Percentiles rank a stretch among this genome's conserved stretches.
Evolutionary conservation across 2,888 invertebrate species (phyloP).

Genomic region (Zaprionus bogoriensis): DNA sequence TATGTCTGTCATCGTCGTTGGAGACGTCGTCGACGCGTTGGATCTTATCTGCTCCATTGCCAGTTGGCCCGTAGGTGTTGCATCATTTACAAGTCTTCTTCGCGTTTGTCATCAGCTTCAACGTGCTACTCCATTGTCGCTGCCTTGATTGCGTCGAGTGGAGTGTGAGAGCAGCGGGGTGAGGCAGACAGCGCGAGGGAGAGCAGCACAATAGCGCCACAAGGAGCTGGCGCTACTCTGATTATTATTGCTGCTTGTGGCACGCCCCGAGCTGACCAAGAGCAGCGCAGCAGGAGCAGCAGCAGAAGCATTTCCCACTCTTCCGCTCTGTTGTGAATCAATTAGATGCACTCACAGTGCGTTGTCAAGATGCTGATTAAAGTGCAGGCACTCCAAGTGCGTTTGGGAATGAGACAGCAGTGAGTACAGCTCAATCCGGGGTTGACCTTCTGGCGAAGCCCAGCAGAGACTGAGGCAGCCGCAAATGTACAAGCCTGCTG

Average conservation of each 20-base stretch:
- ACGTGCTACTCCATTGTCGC: constrained; percentile 42
- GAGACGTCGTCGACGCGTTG: constrained; percentile 3
- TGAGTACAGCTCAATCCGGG: too few relatives aligned
- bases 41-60: constrained; percentile 63
- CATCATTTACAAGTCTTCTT: constrained; percentile 65
- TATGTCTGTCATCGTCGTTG: constrained; percentile 57
- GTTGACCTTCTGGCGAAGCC: too few relatives aligned
- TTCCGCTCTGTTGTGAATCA: background rate
- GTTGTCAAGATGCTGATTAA: background rate
- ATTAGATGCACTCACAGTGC: background rate
- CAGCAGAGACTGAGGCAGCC: too few relatives aligned
- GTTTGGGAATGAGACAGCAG: too few relatives aligned
- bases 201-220: constrained; percentile 18
- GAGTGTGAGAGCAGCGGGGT: constrained; percentile 2
- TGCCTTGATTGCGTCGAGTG: constrained; percentile 59
- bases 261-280: constrained; percentile 18
- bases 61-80: constrained; percentile 65
- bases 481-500: too few relatives aligned
- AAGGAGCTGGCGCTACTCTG: constrained; percentile 17
- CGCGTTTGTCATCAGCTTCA: constrained; percentile 34
- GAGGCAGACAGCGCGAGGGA: constrained; percentile 13
- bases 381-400: too few relatives aligned
- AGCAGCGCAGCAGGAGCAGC: background rate
- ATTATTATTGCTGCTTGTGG: constrained; percentile 54
- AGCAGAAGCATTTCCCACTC: background rate